phyloP scores from a whole-genome alignment of 1,140 invertebrate species.

The Drosophila bifasciata region DNA sequence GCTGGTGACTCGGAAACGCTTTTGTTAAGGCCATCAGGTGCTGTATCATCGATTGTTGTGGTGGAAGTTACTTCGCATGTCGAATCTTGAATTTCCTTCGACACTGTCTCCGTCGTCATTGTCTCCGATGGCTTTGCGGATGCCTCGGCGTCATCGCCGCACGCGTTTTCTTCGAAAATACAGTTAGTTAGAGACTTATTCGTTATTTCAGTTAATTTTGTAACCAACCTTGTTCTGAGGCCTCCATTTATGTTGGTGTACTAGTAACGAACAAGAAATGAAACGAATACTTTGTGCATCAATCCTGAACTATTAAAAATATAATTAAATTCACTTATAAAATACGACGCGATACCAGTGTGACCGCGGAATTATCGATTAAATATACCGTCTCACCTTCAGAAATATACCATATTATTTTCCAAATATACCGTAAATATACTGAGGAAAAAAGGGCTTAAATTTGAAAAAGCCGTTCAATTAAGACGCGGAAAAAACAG shows the following conservation, averaged over 20 bases:
- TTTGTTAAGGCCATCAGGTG: slow-evolving; percentile 13
- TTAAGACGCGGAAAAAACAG: too few species aligned
- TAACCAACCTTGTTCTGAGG: slow-evolving; percentile 24
- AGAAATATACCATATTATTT: too few species aligned
- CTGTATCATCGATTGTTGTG: slow-evolving; percentile 8
- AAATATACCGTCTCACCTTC: too few species aligned
- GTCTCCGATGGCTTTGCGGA: not conserved
- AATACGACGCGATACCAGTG: slow-evolving; percentile 36
- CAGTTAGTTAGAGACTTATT: not conserved
- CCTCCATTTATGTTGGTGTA: slow-evolving; percentile 10
- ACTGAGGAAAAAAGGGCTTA: too few species aligned
- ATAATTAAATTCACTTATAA: slow-evolving; percentile 3
- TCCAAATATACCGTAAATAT: too few species aligned
- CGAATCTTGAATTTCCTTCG: not conserved
- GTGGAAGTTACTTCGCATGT: slow-evolving; percentile 6
- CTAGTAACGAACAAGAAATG: not conserved
- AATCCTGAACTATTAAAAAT: not conserved
- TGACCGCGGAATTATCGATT: too few species aligned
- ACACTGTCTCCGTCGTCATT: not conserved
- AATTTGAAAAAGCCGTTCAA: too few species aligned
- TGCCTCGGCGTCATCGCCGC: slow-evolving; percentile 1
- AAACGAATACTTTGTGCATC: not conserved
- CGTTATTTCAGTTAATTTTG: not conserved
- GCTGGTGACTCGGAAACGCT: slow-evolving; percentile 13
- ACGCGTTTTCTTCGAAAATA: slow-evolving; percentile 13